Base-by-base conservation (phyloP, 1,140 invertebrate genomes). In the Apocrypta bakeri region DNA sequence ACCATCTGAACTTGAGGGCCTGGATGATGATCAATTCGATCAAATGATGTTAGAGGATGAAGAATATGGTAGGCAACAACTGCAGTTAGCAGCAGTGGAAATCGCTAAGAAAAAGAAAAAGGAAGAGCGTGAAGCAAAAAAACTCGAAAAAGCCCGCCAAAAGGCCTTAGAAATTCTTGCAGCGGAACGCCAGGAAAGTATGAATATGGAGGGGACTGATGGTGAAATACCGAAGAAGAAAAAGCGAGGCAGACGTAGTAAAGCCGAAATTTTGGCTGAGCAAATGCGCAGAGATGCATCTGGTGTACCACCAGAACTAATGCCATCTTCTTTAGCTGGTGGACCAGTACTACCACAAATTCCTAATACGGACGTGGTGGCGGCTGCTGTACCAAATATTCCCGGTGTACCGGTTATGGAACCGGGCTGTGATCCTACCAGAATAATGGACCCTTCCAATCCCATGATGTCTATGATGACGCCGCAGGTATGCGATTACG, bases 31-130 rank as follows among this genome's bases (percentile, higher is more conserved):
- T 66, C 93, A 94, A 48, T 89, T 94, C 24, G 93, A 93, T 2
- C 92, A 92, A 77, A 92, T 93, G 89, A 94, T 94, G 93, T 94
- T 94, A 87, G 93, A 94, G 81, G 94, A 94, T 84, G 94, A 95
- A 87, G 93, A 95, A 82, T 94, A 93, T 31, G 93, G 93, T 1
- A 92, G 93, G 63, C 90, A 93, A 0, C 94, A 94, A 63, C 85
- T 94, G 0, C 93, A 94, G 31, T 69, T 94, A 0, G 93, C 92
- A 0, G 91, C 92, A 0, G 89, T 92, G 7, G 93, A 90, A 69
- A 93, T 94, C n/a, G 93, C 93, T 31, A 94, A 94, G 69, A 94
- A 94, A 84, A 94, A 94, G 48, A 93, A 93, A 66, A 92, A 93
- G 79, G 89, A 93, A 42, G 94, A 94, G 48, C 90, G 93, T 0